These are phyloP conservation scores for Clepsis dumicolana DNA, from an alignment of 2,888 invertebrate genomes.

Conservation along the genomic window DNA sequence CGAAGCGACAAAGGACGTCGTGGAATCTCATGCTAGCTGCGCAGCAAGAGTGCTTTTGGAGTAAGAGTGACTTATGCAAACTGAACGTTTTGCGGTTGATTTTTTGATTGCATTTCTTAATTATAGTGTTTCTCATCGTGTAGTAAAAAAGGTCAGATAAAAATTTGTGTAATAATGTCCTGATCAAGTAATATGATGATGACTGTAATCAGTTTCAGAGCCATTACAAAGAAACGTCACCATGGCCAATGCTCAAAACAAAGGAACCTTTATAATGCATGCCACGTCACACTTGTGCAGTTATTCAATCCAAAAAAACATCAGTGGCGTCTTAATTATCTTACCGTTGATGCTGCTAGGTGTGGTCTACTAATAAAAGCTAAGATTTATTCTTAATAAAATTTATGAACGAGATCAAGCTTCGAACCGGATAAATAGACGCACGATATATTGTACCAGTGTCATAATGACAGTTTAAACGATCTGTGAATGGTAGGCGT, in stretches of 20 bases:
- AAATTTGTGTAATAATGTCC: too few relatives aligned
- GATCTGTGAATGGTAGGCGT: constrained; percentile 45
- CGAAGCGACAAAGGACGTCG: too few relatives aligned
- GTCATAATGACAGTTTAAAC: constrained; percentile 46
- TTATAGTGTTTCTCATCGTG: too few relatives aligned
- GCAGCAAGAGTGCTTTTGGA: too few relatives aligned
- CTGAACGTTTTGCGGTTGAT: too few relatives aligned
- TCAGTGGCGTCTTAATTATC: constrained; percentile 59
- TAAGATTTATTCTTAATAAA: constrained; percentile 57
- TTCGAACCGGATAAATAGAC: constrained; percentile 46
- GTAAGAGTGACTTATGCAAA: too few relatives aligned
- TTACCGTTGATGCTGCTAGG: constrained; percentile 60
- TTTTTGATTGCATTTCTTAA: too few relatives aligned
- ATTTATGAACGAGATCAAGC: constrained; percentile 49
- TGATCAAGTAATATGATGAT: too few relatives aligned
- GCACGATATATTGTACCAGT: constrained; percentile 48
- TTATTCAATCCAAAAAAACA: constrained; percentile 9
- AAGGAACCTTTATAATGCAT: not conserved
- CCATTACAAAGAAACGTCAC: too few relatives aligned
- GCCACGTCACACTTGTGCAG: not conserved
- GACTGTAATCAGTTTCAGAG: too few relatives aligned
- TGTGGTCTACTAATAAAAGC: constrained; percentile 61
- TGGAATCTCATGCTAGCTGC: too few relatives aligned
- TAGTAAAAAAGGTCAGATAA: too few relatives aligned
- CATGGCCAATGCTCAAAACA: not conserved